Percentiles rank a stretch among this genome's conserved stretches.
Evolutionary conservation across 2,113 vertebrate genomes (phyloP).

Genomic region (Anarhynchus alexandrinus): DNA sequence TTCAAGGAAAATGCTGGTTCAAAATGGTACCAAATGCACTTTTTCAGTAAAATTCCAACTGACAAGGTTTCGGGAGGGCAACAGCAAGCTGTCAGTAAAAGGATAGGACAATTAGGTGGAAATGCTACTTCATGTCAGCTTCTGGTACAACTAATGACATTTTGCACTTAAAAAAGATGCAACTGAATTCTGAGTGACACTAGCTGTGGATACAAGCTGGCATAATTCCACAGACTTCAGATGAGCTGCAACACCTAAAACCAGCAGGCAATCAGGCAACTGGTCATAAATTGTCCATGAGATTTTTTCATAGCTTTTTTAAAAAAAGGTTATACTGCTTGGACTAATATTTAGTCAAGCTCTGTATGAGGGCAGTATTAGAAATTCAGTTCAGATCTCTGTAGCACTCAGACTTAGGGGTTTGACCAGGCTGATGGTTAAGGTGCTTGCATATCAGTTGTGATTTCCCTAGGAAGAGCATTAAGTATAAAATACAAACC

Average conservation of each 20-base stretch:
- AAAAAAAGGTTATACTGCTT: not conserved
- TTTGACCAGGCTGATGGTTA: not conserved
- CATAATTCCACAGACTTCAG: slow-evolving; percentile 8
- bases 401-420: not conserved
- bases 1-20: slow-evolving; percentile 24
- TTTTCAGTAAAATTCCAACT: slow-evolving; percentile 47
- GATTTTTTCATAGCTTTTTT: not conserved
- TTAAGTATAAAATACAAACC: not conserved
- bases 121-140: slow-evolving; percentile 54
- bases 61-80: slow-evolving; percentile 53
- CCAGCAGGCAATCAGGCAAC: not conserved
- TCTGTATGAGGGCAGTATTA: not conserved
- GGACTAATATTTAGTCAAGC: not conserved
- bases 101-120: slow-evolving; percentile 56
- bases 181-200: slow-evolving; percentile 49
- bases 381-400: not conserved
- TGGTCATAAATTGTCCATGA: not conserved
- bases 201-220: not conserved
- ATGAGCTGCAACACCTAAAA: not conserved
- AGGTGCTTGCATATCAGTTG: not conserved
- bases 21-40: slow-evolving; percentile 45
- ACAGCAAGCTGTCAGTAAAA: slow-evolving; percentile 53
- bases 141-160: slow-evolving; percentile 61
- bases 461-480: not conserved
- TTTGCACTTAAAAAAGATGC: slow-evolving; percentile 62